A percentile compares a stretch with the other conserved stretches of the same genome.
These are phyloP conservation scores for Chelonia mydas DNA, from an alignment of 2,797 vertebrate species.

Conservation along the genomic window DNA sequence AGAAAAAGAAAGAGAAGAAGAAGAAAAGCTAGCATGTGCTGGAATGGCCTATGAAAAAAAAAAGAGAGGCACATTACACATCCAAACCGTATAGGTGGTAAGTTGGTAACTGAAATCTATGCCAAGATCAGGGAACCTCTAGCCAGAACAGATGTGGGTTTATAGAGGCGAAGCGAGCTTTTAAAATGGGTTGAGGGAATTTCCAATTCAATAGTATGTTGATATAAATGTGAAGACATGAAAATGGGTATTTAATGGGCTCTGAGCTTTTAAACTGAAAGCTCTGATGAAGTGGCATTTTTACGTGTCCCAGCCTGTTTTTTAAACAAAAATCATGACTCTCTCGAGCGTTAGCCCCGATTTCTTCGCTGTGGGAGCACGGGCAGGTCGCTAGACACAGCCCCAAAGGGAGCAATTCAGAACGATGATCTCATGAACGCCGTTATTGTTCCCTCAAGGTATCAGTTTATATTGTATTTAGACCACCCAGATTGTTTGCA, in stretches of 20 bases:
- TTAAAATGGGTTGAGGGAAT: conserved; percentile 17
- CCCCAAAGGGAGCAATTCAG: fast-evolving
- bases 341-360: fast-evolving
- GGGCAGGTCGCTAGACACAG: background rate
- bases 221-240: background rate
- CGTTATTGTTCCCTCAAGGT: background rate
- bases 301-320: background rate
- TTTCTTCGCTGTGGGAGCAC: background rate
- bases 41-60: background rate
- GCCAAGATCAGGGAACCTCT: conserved; percentile 30
- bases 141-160: conserved; percentile 45
- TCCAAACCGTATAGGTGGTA: conserved; percentile 19
- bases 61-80: background rate
- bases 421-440: background rate
- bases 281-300: background rate
- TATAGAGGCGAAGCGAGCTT: conserved; percentile 26
- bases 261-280: background rate
- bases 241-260: background rate
- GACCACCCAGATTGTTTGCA: conserved; percentile 17
- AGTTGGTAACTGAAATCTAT: background rate
- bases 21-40: background rate
- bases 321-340: background rate
- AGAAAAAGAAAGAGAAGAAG: background rate
- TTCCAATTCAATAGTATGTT: background rate
- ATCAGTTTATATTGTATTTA: background rate